Conservation (phyloP, 2,113 vertebrate genomes). For the Caranx ignobilis region DNA sequence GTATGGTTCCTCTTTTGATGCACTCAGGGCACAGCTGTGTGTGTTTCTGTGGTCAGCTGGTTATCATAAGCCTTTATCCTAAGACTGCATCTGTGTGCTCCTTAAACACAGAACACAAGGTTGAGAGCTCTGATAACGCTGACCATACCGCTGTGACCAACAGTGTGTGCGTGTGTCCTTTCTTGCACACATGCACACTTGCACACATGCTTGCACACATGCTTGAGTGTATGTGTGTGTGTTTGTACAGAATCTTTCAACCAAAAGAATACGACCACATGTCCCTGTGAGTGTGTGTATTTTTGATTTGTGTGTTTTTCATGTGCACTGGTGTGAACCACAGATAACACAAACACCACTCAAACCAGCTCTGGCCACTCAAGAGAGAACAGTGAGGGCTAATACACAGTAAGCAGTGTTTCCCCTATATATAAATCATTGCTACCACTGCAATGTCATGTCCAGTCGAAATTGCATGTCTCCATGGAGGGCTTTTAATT, state of each 20-base stretch:
- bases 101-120: slow-evolving; percentile 27
- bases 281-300: slow-evolving; percentile 4
- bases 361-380: slow-evolving; percentile 11
- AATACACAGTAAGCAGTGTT: neutral
- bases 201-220: neutral
- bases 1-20: slow-evolving; percentile 43
- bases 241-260: neutral
- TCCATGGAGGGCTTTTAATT: no score
- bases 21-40: slow-evolving; percentile 2
- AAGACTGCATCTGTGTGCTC: slow-evolving; percentile 20
- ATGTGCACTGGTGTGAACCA: slow-evolving; percentile 29
- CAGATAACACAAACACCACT: slow-evolving; percentile 36
- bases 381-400: slow-evolving; percentile 10
- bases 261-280: neutral
- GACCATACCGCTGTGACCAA: neutral
- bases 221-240: neutral
- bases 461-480: no score
- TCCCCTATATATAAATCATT: no score
- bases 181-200: neutral
- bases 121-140: slow-evolving; percentile 35
- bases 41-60: slow-evolving; percentile 14
- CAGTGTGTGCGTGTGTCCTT: neutral
- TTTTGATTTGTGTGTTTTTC: neutral
- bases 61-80: slow-evolving; percentile 44
- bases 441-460: no score